phyloP scores from a whole-genome alignment of 1,140 invertebrate species.

The Ceratosolen fusciceps region DNA sequence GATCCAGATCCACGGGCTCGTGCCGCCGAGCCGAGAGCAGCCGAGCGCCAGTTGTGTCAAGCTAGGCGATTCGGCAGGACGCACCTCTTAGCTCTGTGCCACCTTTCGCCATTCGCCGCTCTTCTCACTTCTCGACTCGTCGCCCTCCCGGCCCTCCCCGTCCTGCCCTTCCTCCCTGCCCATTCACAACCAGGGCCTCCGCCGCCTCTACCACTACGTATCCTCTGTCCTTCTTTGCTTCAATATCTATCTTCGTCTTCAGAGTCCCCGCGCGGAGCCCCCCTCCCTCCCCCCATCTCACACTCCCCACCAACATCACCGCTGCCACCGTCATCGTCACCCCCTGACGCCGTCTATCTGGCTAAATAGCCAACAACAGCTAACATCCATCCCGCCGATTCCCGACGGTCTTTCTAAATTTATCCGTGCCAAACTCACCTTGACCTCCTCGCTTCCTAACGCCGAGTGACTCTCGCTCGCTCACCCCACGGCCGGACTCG shows the following conservation, averaged over 20 bases:
- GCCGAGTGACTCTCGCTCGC: slow-evolving; percentile 11
- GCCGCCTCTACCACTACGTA: not conserved
- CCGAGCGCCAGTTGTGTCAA: slow-evolving; percentile 70
- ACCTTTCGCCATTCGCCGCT: slow-evolving; percentile 65
- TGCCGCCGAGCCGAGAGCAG: slow-evolving; percentile 41
- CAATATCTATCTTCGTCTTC: slow-evolving; percentile 32
- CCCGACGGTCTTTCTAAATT: too few relatives aligned
- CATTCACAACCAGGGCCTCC: too few relatives aligned
- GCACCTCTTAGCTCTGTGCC: slow-evolving; percentile 68
- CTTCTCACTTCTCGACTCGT: slow-evolving; percentile 51
- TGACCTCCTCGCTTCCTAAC: slow-evolving; percentile 43
- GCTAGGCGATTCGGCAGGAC: slow-evolving; percentile 72
- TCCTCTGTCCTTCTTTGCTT: not conserved
- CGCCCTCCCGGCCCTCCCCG: slow-evolving; percentile 43
- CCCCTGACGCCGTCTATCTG: too few relatives aligned
- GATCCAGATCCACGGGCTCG: not conserved
- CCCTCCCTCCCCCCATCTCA: not conserved
- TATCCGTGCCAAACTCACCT: slow-evolving; percentile 25
- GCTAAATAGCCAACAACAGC: too few relatives aligned
- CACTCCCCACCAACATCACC: slow-evolving; percentile 26
- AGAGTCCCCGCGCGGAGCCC: too few relatives aligned
- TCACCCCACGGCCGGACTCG: slow-evolving; percentile 16
- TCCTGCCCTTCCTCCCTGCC: slow-evolving; percentile 21
- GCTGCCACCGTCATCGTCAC: not conserved
- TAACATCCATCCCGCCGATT: too few relatives aligned